Evolutionary conservation across 2,888 invertebrate species (phyloP), one percentile per base, ranked within the genome.

Genomic region (Sesia apiformis): DNA sequence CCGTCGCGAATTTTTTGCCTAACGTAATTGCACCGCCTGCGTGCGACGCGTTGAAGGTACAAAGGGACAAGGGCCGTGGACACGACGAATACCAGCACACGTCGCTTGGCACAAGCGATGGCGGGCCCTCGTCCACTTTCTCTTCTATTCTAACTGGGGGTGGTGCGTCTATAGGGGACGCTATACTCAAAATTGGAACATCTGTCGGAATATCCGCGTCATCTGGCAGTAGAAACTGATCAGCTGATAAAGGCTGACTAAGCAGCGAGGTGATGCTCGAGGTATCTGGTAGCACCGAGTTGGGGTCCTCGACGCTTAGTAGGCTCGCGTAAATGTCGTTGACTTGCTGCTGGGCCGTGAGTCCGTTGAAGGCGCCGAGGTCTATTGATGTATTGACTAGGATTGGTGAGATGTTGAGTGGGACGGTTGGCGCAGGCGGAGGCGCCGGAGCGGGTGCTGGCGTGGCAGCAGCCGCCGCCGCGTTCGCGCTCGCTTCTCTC

Each of bases 61-160:
- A 90, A 52, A 92, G 72, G 41, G 90, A 88, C 6, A 93, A 89
- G 6, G 93, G 91, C 58, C 93, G 91, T 58, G 93, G 91, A 57
- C 91, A 91, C 38, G 90, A 70, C 59, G 89, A 74, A 70, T 91
- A 91, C 83, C 91, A 84, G 61, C 84, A 87, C 63, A 76, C 89
- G 70, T 79, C 89, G 58, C 65, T 64, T 60, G 86, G 80, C 49
- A 70, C 80, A 60, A 67, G 74, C 61, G 79, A 70, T 46, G 79
- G 77, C 50, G 76, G 77, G 3, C 65, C 72, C 54, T 73, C 73
- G 51, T 70, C 70, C 38, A 69, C 65, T 52, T 60, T 63, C 39
- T 74, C 80, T 5, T 67, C 69, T 38, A 65, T 58, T 53, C 64
- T 57, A 46, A 63, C 59, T 53, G 65, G 56, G 41, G 69, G 61